Evolutionary conservation across 2,888 invertebrate genomes (phyloP), one percentile per base, ranked within the genome.

Genomic region (Calameuta filiformis): DNA sequence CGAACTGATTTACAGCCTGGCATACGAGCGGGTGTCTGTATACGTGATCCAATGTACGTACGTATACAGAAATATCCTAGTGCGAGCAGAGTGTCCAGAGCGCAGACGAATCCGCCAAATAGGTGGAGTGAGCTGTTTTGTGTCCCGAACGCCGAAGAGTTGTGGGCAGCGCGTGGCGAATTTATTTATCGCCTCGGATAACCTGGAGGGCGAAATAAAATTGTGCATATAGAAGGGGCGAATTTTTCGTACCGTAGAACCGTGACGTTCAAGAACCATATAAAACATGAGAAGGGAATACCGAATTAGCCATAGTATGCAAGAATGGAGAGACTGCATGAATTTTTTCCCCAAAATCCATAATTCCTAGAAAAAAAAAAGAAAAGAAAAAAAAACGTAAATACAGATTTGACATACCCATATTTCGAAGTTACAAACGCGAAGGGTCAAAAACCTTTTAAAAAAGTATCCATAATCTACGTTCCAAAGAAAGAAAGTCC

Each of bases 1-100:
- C 84, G 85, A 88, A 89, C 86, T 91, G 90, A 91, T 91, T 91
- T 90, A 90, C 88, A 87, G 83, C 86, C 85, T 81, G 79, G n/a
- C 40, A 56, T 56, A 12, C 68, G 68, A 30, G 35, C 68, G 75
- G 11, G 11, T 4, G 0, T 31, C 12, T n/a, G 40, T 31, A 30
- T 35, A n/a, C 68, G 40, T n/a, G 40, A 40, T 15, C 15, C 40
- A 6, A 15, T 1, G 73, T 56, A 35, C 9, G 33, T 35, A 34
- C 15, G 35, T 9, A 40, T 40, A 15, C 1, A 12, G 31, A 37
- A 35, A 34, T 33, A 68, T 34, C 76, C 35, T 4, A 35, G 76
- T 35, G 71, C 71, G 35, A n/a, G 69, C 11, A 11, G 12, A 33
- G 69, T 69, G 35, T 37, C 11, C 33, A 73, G 74, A 73, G 80